Conservation (phyloP, 2,888 invertebrate genomes). For the Lumbricus terrestris region DNA sequence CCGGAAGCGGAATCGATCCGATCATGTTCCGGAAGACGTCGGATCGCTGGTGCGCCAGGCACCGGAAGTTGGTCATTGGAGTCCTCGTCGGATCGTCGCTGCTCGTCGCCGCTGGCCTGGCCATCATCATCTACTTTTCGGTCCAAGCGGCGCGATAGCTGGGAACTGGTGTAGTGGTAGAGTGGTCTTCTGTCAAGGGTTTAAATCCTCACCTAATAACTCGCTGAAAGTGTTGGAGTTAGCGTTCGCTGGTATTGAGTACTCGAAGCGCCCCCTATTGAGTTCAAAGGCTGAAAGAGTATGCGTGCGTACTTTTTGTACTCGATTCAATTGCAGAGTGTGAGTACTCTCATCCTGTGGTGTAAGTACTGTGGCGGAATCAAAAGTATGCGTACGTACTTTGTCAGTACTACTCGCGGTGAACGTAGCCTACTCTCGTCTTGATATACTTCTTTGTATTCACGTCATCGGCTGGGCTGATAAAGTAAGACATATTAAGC, state of each 20-base stretch:
- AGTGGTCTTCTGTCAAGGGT: not conserved
- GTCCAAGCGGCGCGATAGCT: not conserved
- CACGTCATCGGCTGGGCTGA: too few species aligned
- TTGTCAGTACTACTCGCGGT: too few species aligned
- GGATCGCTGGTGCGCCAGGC: not conserved
- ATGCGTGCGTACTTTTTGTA: not conserved
- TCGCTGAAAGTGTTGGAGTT: not conserved
- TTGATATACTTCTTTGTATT: too few species aligned
- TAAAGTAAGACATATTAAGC: too few species aligned
- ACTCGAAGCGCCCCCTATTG: not conserved
- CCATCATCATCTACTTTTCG: not conserved
- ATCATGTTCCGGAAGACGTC: conserved; percentile 12
- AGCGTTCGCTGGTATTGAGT: not conserved
- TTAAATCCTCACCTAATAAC: not conserved
- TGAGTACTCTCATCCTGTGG: too few species aligned
- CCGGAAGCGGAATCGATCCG: not conserved
- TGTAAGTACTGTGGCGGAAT: too few species aligned
- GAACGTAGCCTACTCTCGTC: too few species aligned
- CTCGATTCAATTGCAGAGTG: too few species aligned
- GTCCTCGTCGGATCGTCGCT: not conserved
- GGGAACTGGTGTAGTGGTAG: not conserved
- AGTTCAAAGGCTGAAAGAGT: not conserved
- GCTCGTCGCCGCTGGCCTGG: not conserved
- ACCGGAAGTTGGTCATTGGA: conserved; percentile 10
- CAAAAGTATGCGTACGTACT: too few species aligned